Evolutionary conservation across 2,797 vertebrate genomes (phyloP).

Genomic region (Enteromius afrohamiltoni): DNA sequence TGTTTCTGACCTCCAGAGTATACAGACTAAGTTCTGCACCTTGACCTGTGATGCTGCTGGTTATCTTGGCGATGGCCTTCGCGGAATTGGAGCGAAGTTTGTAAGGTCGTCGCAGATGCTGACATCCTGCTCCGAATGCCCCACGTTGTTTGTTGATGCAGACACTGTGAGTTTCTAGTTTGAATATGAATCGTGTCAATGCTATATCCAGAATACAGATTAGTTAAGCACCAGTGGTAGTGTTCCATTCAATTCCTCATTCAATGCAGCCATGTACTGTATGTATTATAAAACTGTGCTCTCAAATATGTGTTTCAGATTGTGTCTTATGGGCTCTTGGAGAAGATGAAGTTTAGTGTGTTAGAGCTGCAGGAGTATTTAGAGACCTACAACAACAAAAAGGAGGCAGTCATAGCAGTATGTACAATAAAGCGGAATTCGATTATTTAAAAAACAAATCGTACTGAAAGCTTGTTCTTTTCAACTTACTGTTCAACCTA

Average conservation of each 20-base stretch:
- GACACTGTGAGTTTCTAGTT: constrained; percentile 88
- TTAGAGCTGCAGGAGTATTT: constrained; percentile 96
- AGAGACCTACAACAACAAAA: constrained; percentile 96
- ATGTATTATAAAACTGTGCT: background rate
- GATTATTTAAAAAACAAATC: background rate
- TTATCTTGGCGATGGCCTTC: constrained; percentile 90
- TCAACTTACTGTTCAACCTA: background rate
- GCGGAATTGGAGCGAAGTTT: constrained; percentile 94
- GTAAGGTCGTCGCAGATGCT: constrained; percentile 94
- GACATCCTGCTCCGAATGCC: constrained; percentile 92
- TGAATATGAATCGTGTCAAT: background rate
- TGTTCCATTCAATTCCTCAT: background rate
- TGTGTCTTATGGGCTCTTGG: constrained; percentile 91
- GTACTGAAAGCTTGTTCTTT: background rate
- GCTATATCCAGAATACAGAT: background rate
- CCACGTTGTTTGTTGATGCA: constrained; percentile 93
- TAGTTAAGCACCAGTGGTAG: background rate
- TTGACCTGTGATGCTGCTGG: constrained; percentile 92
- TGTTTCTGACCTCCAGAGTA: constrained; percentile 80
- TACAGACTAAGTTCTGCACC: constrained; percentile 94
- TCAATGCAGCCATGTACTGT: background rate
- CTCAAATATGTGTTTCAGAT: constrained; percentile 78
- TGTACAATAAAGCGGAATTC: background rate
- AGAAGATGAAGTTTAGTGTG: constrained; percentile 98
- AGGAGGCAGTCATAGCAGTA: constrained; percentile 91